A percentile compares a stretch with the other conserved stretches of the same genome.
Evolutionary conservation across 2,113 vertebrate species (phyloP).

Genomic region (Nerophis lumbriciformis): DNA sequence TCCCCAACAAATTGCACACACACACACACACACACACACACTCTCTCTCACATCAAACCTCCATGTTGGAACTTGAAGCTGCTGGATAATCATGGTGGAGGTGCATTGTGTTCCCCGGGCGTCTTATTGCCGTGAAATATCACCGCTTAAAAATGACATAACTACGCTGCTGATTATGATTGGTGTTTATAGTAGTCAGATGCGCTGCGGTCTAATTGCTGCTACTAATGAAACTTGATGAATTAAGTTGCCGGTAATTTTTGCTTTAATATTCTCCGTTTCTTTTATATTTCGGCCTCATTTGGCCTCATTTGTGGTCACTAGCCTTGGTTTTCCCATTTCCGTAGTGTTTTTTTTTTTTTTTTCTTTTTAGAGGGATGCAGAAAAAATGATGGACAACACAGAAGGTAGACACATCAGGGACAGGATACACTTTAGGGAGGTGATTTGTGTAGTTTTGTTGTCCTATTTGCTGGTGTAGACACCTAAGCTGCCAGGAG

Average conservation of each 20-base stretch:
- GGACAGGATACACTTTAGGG: constrained; percentile 17
- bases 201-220: constrained; percentile 11
- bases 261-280: neutral
- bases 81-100: constrained; percentile 35
- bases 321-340: constrained; percentile 22
- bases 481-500: constrained; percentile 24
- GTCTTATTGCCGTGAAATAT: constrained; percentile 19
- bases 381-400: constrained; percentile 5
- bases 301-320: neutral
- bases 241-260: neutral
- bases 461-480: neutral
- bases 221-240: neutral
- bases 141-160: neutral
- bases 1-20: constrained; percentile 10
- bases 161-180: constrained; percentile 20
- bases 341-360: neutral
- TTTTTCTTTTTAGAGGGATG: neutral
- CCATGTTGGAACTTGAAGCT: constrained; percentile 28
- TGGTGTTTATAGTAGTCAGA: constrained; percentile 27
- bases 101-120: constrained; percentile 32
- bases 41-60: constrained; percentile 24
- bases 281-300: neutral
- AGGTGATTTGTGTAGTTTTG: constrained; percentile 10
- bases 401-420: constrained; percentile 14
- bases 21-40: neutral